Conservation (phyloP, 92 coral and sea anemone species). For the Umimayanthus chanpuru region DNA sequence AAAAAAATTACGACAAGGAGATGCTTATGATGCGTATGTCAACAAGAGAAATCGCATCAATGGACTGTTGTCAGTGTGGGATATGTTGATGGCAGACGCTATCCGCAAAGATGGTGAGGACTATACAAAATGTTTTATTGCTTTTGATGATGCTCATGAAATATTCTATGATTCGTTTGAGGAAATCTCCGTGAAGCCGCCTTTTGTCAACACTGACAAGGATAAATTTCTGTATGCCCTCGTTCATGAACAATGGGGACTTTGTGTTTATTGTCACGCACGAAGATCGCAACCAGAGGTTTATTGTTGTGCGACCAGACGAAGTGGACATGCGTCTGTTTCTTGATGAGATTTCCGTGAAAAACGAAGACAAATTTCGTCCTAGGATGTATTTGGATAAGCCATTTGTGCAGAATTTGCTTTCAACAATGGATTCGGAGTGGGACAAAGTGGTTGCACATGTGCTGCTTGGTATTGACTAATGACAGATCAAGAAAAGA, state of each 20-base stretch:
- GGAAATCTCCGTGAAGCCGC: background rate
- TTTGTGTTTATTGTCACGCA: constrained; percentile 23
- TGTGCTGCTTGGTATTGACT: constrained; percentile 29
- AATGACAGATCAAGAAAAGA: constrained; percentile 34
- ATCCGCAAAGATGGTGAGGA: constrained; percentile 30
- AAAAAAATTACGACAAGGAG: background rate
- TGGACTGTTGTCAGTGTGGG: constrained; percentile 34
- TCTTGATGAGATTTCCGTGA: constrained; percentile 24
- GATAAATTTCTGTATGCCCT: constrained; percentile 15
- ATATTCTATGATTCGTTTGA: constrained; percentile 13
- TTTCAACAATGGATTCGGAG: constrained; percentile 39
- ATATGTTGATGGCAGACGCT: constrained; percentile 27
- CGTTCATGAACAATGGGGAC: constrained; percentile 25
- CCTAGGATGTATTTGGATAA: constrained; percentile 38
- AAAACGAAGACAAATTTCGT: constrained; percentile 23
- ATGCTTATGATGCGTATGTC: background rate
- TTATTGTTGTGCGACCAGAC: constrained; percentile 28
- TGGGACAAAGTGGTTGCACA: constrained; percentile 50
- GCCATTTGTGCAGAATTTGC: constrained; percentile 43
- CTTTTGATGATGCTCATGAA: constrained; percentile 20
- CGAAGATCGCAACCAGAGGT: constrained; percentile 11
- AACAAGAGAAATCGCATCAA: constrained; percentile 28
- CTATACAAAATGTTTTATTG: background rate
- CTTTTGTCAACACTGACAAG: constrained; percentile 15
- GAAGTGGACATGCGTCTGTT: constrained; percentile 19